These are phyloP conservation scores for Chelonoidis abingdonii DNA, from an alignment of 2,113 vertebrate species.

Conservation along the genomic window DNA sequence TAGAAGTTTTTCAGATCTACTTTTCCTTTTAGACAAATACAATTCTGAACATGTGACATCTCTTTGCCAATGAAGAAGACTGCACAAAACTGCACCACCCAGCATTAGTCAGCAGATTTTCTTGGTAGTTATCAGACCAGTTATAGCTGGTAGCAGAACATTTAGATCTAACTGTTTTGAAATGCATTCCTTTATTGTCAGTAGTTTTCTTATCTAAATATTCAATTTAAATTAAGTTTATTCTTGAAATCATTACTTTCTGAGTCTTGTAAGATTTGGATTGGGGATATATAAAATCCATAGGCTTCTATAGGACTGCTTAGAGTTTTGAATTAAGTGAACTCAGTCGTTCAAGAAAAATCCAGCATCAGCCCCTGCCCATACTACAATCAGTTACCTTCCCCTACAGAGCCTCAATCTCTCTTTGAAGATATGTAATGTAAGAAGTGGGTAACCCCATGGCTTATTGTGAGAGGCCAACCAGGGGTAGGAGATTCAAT, in stretches of 20 bases:
- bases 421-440: neutral
- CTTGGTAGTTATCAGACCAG: neutral
- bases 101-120: neutral
- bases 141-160: neutral
- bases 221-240: neutral
- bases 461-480: accelerated
- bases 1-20: neutral
- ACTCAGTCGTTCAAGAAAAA: neutral
- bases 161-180: accelerated
- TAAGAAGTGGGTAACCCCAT: neutral
- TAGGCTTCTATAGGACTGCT: neutral
- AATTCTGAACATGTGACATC: slow-evolving; percentile 24
- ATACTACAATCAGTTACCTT: neutral
- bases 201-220: neutral
- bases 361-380: neutral
- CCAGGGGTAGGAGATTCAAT: accelerated
- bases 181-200: neutral
- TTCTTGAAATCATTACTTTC: neutral
- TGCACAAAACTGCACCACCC: neutral
- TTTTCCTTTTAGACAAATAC: neutral
- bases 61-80: neutral
- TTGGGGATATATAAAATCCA: neutral
- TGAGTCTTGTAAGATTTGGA: neutral
- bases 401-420: neutral
- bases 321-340: neutral